These are phyloP conservation scores for Ophion obscuratus DNA, from an alignment of 2,888 invertebrate species.

Conservation along the genomic window DNA sequence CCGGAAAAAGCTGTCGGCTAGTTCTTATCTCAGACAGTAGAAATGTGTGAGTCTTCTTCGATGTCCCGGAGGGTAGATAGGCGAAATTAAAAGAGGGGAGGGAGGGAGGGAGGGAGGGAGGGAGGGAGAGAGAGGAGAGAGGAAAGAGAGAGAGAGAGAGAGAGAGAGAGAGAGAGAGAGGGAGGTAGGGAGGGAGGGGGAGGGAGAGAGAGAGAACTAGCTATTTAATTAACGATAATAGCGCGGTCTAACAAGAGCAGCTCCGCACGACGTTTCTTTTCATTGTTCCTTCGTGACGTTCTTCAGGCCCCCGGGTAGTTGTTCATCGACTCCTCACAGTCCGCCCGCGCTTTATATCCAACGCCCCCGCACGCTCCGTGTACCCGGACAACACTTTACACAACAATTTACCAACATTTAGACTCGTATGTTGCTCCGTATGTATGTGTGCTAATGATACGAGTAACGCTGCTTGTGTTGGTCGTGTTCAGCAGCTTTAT, in stretches of 20 bases:
- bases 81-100: constrained; percentile 41
- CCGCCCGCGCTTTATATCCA: constrained; percentile 30
- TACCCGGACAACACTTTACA: constrained; percentile 6
- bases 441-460: neutral
- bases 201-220: constrained; percentile 62
- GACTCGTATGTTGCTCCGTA: neutral
- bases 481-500: too few relatives aligned
- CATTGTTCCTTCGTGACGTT: constrained; percentile 77
- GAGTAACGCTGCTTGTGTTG: neutral
- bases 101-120: constrained; percentile 19
- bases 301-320: constrained; percentile 41
- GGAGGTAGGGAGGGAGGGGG: constrained; percentile 20
- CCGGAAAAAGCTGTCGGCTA: neutral
- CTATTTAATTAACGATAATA: constrained; percentile 80
- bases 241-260: constrained; percentile 74
- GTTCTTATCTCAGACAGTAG: neutral
- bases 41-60: constrained; percentile 9
- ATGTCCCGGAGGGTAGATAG: constrained; percentile 32
- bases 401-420: constrained; percentile 22
- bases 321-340: constrained; percentile 28
- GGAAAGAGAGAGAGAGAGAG: constrained; percentile 14
- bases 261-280: constrained; percentile 73
- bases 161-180: constrained; percentile 50
- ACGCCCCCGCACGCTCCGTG: neutral
- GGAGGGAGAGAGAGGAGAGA: constrained; percentile 53